These are phyloP conservation scores for Zapus hudsonius DNA, from an alignment of 2,113 vertebrate genomes.

Conservation along the genomic window DNA sequence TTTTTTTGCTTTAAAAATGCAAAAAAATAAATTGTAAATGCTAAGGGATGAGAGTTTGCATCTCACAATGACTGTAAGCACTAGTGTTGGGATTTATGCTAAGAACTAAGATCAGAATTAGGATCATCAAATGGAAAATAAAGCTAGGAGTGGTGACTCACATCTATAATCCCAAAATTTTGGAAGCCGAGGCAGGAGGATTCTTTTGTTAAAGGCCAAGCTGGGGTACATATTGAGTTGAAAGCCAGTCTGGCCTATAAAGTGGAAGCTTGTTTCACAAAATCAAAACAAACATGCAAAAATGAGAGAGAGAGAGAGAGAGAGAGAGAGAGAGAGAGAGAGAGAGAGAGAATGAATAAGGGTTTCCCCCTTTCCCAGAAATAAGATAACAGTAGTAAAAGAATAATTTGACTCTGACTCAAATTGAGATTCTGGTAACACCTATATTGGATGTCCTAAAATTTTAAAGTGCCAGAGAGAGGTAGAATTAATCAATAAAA, in stretches of 20 bases:
- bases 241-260: not conserved
- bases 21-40: not conserved
- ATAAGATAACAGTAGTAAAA: not conserved
- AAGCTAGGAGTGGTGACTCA: not conserved
- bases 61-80: not conserved
- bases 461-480: not conserved
- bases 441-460: slow-evolving; percentile 25
- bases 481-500: not conserved
- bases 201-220: not conserved
- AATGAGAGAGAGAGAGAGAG: too few relatives aligned
- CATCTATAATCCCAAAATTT: not conserved
- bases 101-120: not conserved
- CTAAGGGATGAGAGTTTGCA: not conserved
- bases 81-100: not conserved
- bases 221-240: too few relatives aligned
- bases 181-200: not conserved
- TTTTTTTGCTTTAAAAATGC: too few relatives aligned
- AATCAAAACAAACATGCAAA: too few relatives aligned
- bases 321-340: not conserved
- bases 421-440: not conserved
- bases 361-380: not conserved
- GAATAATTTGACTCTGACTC: slow-evolving; percentile 4
- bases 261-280: not conserved
- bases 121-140: not conserved
- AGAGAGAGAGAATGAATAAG: too few relatives aligned